Evolutionary conservation across 2,113 vertebrate species (phyloP).

Genomic region (Macquaria australasica): DNA sequence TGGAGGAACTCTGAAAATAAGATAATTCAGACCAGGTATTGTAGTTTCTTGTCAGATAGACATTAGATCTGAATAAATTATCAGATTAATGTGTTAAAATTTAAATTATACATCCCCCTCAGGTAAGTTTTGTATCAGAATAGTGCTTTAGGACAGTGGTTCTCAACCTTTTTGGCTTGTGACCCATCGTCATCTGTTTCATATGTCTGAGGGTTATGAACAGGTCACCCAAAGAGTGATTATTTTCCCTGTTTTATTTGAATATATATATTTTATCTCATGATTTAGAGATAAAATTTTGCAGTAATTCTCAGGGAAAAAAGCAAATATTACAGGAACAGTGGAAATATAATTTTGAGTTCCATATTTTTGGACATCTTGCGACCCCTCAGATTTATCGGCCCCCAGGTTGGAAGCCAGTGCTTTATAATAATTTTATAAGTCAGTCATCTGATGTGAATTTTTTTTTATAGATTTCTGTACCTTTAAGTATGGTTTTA

Average conservation of each 20-base stretch:
- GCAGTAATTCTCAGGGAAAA: not conserved
- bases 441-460: not conserved
- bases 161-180: too few species aligned
- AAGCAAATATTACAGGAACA: too few species aligned
- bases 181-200: too few species aligned
- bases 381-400: not conserved
- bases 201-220: too few species aligned
- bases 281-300: not conserved
- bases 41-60: not conserved
- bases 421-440: not conserved
- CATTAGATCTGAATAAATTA: not conserved
- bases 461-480: not conserved
- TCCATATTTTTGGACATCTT: not conserved
- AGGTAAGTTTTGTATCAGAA: not conserved
- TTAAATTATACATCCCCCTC: too few species aligned
- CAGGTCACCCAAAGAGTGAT: not conserved
- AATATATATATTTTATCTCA: not conserved
- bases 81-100: not conserved
- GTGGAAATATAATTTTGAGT: too few species aligned
- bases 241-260: not conserved
- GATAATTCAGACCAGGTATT: not conserved
- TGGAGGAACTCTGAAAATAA: not conserved
- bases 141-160: too few species aligned
- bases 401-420: too few species aligned
- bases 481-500: too few species aligned